These are phyloP conservation scores for Zoanthus sociatus DNA, from an alignment of 92 coral and sea anemone species.

Conservation along the genomic window DNA sequence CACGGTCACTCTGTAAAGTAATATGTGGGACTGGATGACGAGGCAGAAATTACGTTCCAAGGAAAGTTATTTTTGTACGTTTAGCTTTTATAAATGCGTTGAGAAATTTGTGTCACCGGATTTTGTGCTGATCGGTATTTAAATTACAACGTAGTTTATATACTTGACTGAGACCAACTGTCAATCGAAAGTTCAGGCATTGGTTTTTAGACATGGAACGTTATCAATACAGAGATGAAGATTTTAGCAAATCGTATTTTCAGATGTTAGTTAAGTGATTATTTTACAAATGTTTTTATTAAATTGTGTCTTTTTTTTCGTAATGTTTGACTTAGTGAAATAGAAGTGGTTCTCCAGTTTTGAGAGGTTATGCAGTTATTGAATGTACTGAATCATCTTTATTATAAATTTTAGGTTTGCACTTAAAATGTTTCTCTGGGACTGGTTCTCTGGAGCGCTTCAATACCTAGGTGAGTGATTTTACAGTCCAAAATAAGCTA, in stretches of 20 bases:
- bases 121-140: slow-evolving; percentile 36
- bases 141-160: neutral
- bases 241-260: slow-evolving; percentile 27
- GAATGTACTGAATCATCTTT: neutral
- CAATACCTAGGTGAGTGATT: slow-evolving; percentile 85
- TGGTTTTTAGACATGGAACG: neutral
- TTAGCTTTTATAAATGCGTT: slow-evolving; percentile 19
- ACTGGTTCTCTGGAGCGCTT: slow-evolving; percentile 85
- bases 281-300: neutral
- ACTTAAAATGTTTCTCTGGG: slow-evolving; percentile 94
- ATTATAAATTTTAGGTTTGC: slow-evolving; percentile 59
- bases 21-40: slow-evolving; percentile 11
- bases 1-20: neutral
- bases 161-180: neutral
- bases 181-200: neutral
- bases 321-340: neutral
- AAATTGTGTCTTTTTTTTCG: neutral
- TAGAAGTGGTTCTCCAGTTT: neutral
- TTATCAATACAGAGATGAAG: slow-evolving; percentile 44
- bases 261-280: slow-evolving; percentile 22
- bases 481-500: neutral
- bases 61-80: neutral
- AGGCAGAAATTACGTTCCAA: neutral
- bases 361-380: neutral
- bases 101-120: slow-evolving; percentile 35